Evolutionary conservation across 2,888 invertebrate genomes (phyloP).

Genomic region (Acrobasis suavella): DNA sequence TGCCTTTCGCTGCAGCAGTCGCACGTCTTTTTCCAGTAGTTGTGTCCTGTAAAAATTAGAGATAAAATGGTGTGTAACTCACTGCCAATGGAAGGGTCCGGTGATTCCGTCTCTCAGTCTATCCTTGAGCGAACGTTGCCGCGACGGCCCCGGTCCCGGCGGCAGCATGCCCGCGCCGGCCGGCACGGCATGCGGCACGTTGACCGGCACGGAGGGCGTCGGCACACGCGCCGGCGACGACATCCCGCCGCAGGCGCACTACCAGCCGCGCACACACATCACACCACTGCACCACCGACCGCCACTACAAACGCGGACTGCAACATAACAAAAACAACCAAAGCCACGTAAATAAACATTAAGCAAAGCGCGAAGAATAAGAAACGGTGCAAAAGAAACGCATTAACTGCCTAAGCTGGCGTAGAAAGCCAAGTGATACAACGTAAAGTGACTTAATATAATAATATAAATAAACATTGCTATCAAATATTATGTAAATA

Average conservation of each 20-base stretch:
- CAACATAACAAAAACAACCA: slow-evolving; percentile 73
- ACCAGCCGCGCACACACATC: slow-evolving; percentile 54
- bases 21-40: not conserved
- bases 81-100: slow-evolving; percentile 91
- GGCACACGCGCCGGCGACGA: slow-evolving; percentile 72
- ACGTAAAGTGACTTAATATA: not conserved
- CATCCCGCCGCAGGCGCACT: slow-evolving; percentile 56
- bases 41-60: slow-evolving; percentile 6
- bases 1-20: not conserved
- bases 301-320: slow-evolving; percentile 74
- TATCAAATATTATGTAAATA: slow-evolving; percentile 1
- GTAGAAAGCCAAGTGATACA: slow-evolving; percentile 5
- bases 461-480: not conserved
- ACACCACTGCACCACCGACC: slow-evolving; percentile 60
- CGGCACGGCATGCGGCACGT: slow-evolving; percentile 50
- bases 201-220: slow-evolving; percentile 40
- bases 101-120: slow-evolving; percentile 90
- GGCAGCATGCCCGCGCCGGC: slow-evolving; percentile 74
- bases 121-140: slow-evolving; percentile 90
- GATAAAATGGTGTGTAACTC: slow-evolving; percentile 68
- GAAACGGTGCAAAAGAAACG: slow-evolving; percentile 42
- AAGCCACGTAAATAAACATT: slow-evolving; percentile 73
- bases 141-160: slow-evolving; percentile 82
- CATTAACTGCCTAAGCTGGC: slow-evolving; percentile 21
- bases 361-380: slow-evolving; percentile 55